Evolutionary conservation across 2,113 vertebrate species (phyloP).

Genomic region (Ondatra zibethicus): DNA sequence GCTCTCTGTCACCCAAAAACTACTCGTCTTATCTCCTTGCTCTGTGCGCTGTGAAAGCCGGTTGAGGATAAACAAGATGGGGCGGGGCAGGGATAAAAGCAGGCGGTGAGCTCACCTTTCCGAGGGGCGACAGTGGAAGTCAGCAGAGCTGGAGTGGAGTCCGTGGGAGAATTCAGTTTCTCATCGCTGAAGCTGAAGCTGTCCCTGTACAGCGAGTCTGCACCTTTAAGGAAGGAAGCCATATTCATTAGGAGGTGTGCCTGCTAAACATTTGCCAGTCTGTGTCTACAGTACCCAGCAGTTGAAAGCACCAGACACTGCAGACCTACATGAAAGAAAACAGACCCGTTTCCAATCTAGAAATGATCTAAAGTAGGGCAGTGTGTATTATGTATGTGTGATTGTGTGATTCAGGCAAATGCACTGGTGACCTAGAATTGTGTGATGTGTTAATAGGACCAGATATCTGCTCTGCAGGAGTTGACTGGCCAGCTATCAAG

Average conservation of each 20-base stretch:
- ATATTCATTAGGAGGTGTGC: not conserved
- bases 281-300: not conserved
- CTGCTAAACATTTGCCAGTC: not conserved
- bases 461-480: not conserved
- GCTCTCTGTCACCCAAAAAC: not conserved
- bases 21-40: not conserved
- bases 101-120: constrained; percentile 86
- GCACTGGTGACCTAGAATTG: not conserved
- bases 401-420: not conserved
- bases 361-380: not conserved
- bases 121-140: constrained; percentile 87
- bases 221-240: constrained; percentile 87
- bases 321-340: not conserved
- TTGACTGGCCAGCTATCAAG: not conserved
- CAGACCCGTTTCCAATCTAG: not conserved
- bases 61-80: not conserved
- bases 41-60: not conserved
- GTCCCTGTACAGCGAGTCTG: constrained; percentile 93
- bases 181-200: constrained; percentile 97
- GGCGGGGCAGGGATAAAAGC: not conserved
- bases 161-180: constrained; percentile 93
- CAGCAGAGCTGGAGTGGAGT: constrained; percentile 84
- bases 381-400: not conserved
- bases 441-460: not conserved
- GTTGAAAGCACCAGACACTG: not conserved